Conservation (phyloP, 2,797 vertebrate species). For the Hirundo rustica region DNA sequence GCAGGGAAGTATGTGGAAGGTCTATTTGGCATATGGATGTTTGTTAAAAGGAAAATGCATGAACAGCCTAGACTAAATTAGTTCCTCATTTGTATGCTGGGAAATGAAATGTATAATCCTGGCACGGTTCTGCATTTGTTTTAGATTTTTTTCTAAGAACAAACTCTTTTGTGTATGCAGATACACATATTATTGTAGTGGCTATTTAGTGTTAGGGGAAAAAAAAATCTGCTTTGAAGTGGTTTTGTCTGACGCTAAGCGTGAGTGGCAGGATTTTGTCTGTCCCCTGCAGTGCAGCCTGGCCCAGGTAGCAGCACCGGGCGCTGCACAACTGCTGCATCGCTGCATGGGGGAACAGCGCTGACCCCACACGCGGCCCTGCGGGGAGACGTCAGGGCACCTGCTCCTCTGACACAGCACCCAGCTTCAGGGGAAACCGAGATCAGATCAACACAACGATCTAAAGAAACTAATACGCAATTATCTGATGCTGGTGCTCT, state of each 20-base stretch:
- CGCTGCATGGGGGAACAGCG: background rate
- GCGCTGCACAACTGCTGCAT: background rate
- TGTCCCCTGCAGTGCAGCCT: background rate
- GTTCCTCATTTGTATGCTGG: conserved; percentile 60
- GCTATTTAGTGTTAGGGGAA: background rate
- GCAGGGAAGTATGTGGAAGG: conserved; percentile 56
- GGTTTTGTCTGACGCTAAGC: conserved; percentile 65
- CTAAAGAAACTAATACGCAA: fast-evolving
- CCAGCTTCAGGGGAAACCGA: background rate
- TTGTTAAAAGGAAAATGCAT: conserved; percentile 69
- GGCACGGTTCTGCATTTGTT: conserved; percentile 30
- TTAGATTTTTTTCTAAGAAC: conserved; percentile 49
- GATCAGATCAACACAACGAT: fast-evolving
- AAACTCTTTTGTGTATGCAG: conserved; percentile 37
- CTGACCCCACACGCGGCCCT: background rate
- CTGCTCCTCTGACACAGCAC: background rate
- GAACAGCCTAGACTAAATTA: conserved; percentile 70
- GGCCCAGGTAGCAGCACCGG: background rate
- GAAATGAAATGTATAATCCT: conserved; percentile 65
- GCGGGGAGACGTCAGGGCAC: background rate
- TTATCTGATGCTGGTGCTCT: background rate
- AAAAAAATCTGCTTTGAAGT: background rate
- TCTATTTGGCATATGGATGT: conserved; percentile 72
- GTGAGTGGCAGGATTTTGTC: conserved; percentile 61
- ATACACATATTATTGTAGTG: background rate